phyloP scores from a whole-genome alignment of 1,140 invertebrate species.

The Coenobita brevimanus region DNA sequence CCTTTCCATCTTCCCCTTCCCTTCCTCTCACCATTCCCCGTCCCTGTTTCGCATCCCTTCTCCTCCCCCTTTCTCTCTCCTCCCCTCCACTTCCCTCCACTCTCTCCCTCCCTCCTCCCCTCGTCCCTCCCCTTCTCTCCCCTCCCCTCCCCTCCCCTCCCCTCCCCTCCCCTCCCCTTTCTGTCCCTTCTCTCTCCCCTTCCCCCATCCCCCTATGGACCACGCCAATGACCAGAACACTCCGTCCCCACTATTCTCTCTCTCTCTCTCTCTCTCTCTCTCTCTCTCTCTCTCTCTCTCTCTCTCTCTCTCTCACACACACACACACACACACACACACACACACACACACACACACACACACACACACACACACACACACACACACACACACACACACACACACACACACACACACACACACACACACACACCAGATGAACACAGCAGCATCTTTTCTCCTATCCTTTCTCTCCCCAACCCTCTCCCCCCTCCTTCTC shows the following conservation, averaged over 20 bases:
- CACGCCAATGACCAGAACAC: background rate
- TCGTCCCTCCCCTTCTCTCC: background rate
- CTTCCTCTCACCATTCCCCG: too few species aligned
- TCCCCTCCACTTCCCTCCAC: background rate
- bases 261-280: background rate
- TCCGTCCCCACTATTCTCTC: background rate
- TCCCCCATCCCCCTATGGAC: background rate
- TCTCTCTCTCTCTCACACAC: background rate
- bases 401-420: background rate
- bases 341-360: background rate
- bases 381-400: background rate
- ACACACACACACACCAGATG: background rate
- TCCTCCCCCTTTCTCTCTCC: background rate
- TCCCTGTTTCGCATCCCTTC: too few species aligned
- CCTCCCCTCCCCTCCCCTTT: background rate
- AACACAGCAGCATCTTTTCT: background rate
- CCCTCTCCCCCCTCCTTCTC: background rate
- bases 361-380: background rate
- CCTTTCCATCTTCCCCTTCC: too few species aligned
- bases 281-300: background rate
- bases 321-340: background rate
- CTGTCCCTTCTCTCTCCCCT: background rate
- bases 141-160: background rate
- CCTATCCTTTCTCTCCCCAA: background rate
- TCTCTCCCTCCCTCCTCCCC: background rate